A percentile compares a stretch with the other conserved stretches of the same genome.
phyloP scores from a whole-genome alignment of 1,140 invertebrate species.

The Melitaea cinxia region DNA sequence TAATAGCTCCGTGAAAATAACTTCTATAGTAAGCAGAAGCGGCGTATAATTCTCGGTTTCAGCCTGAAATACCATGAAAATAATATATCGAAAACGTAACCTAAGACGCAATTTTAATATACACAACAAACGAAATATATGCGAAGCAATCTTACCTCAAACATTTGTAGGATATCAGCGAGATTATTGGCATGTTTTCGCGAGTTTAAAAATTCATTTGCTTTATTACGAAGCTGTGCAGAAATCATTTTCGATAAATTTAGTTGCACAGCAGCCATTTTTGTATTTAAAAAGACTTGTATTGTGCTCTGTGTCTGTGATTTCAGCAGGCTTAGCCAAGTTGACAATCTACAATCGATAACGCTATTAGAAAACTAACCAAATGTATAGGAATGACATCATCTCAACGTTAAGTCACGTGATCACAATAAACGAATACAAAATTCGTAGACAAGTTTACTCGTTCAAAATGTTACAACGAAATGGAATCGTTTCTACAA shows the following conservation, averaged over 20 bases:
- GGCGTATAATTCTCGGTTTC: constrained; percentile 79
- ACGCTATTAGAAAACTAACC: too few relatives aligned
- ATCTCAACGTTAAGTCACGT: too few relatives aligned
- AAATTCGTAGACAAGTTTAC: too few relatives aligned
- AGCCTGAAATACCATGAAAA: constrained; percentile 72
- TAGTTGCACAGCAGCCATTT: constrained; percentile 73
- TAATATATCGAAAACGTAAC: constrained; percentile 57
- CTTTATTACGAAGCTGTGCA: constrained; percentile 83
- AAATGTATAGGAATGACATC: too few relatives aligned
- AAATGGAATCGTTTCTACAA: too few relatives aligned
- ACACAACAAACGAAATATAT: constrained; percentile 27
- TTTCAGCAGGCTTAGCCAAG: too few relatives aligned
- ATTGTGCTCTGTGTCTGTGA: too few relatives aligned
- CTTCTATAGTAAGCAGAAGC: constrained; percentile 85
- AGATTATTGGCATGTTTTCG: constrained; percentile 85
- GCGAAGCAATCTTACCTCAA: constrained; percentile 77
- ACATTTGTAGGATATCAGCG: constrained; percentile 84
- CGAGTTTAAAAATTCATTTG: constrained; percentile 85
- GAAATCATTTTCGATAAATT: constrained; percentile 77
- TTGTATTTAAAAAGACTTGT: constrained; percentile 70
- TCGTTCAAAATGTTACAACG: too few relatives aligned
- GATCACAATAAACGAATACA: too few relatives aligned
- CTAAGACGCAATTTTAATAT: constrained; percentile 62
- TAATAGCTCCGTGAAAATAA: constrained; percentile 86
- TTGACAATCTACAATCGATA: too few relatives aligned